phyloP scores from a whole-genome alignment of 1,140 invertebrate genomes.

The Diuraphis noxia region DNA sequence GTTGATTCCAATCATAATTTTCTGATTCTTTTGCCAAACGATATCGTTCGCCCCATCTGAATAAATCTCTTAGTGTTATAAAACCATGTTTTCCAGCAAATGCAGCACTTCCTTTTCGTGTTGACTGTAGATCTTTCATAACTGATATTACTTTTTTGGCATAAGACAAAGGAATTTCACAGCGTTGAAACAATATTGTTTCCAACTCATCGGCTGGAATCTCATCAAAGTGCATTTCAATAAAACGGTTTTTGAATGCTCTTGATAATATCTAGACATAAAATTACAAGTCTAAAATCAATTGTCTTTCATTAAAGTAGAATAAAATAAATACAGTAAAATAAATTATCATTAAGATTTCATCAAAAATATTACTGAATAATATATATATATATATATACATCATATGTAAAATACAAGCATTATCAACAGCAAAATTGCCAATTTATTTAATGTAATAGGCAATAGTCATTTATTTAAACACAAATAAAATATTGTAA shows the following conservation, averaged over 20 bases:
- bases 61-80: slow-evolving; percentile 93
- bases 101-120: slow-evolving; percentile 78
- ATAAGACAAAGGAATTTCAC: slow-evolving; percentile 83
- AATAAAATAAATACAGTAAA: no score
- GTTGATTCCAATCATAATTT: slow-evolving; percentile 94
- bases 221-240: slow-evolving; percentile 96
- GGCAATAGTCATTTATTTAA: not conserved
- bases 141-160: slow-evolving; percentile 91
- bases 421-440: not conserved
- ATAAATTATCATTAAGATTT: not conserved
- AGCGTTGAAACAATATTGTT: slow-evolving; percentile 86
- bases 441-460: not conserved
- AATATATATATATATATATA: not conserved
- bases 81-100: slow-evolving; percentile 94
- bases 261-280: slow-evolving; percentile 74
- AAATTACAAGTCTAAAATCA: not conserved
- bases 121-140: slow-evolving; percentile 85
- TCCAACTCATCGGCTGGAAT: slow-evolving; percentile 88
- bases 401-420: not conserved
- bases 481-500: not conserved
- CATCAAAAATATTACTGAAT: not conserved
- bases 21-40: slow-evolving; percentile 69
- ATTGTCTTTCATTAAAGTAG: not conserved
- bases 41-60: slow-evolving; percentile 97
- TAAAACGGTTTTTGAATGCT: slow-evolving; percentile 96